Conservation (phyloP, 2,113 vertebrate species). For the Crotalus helleri region DNA sequence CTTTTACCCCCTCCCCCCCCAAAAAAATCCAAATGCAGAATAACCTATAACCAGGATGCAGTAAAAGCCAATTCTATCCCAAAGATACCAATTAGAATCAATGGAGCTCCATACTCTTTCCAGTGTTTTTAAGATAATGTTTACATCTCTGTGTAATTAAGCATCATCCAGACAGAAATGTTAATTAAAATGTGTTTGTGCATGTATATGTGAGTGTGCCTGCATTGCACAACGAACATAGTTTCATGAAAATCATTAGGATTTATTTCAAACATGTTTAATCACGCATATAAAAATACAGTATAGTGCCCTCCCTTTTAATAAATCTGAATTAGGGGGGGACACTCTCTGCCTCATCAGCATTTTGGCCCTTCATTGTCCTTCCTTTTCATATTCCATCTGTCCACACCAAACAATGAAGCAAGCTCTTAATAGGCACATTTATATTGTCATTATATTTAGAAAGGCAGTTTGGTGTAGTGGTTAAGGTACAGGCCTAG, state of each 20-base stretch:
- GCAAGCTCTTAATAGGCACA: not conserved
- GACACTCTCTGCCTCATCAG: not conserved
- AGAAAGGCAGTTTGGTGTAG: too few species aligned
- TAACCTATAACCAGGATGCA: not conserved
- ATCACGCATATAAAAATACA: not conserved
- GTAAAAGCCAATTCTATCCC: not conserved
- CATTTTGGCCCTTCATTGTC: not conserved
- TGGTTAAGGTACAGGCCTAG: too few species aligned
- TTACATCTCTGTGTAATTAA: not conserved
- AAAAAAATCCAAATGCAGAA: not conserved
- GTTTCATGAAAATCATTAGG: not conserved
- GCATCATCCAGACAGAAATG: not conserved
- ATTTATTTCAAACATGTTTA: not conserved
- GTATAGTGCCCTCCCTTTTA: not conserved
- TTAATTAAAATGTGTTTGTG: not conserved
- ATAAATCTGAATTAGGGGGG: not conserved
- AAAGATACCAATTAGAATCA: not conserved
- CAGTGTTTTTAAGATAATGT: not conserved
- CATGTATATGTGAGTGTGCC: not conserved
- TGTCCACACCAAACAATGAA: not conserved
- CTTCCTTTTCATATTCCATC: not conserved
- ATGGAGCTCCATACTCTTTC: not conserved
- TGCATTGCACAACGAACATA: not conserved
- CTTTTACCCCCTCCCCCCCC: fast-evolving
- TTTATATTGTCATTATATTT: too few species aligned